Evolutionary conservation across 1,140 invertebrate genomes (phyloP), one percentile per base, ranked within the genome.

Genomic region (Bombus turneri): DNA sequence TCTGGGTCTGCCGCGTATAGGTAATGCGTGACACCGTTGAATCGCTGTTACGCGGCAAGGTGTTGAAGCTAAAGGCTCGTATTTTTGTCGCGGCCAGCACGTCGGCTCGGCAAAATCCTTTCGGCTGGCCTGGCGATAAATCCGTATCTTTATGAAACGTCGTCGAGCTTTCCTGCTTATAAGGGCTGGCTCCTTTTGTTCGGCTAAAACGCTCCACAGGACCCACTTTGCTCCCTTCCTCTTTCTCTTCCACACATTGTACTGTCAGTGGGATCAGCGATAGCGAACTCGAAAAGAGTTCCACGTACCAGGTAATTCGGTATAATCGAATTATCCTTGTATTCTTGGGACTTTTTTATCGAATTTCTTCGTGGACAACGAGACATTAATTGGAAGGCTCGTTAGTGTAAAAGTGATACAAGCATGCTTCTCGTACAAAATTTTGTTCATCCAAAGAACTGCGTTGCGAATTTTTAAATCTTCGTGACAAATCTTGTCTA

Each of bases 91-190:
- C 75, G 74, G 64, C 75, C 83, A 47, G 59, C 79, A 72, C 86
- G 47, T 53, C 47, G 86, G 78, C 79, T 64, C 86, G 80, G 81
- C 76, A 62, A 88, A 71, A 86, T 83, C 90, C 89, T 91, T 90
- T 87, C 82, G 81, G 73, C 41, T 75, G 71, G 75, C 34, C 68
- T 66, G 85, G 78, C 88, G 89, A 92, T 92, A 92, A 93, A 92
- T 92, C 89, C 87, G 88, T 90, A 92, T 92, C 87, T 93, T 93
- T 92, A 93, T 92, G 89, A 90, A 90, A 90, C 89, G 82, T 69
- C 88, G 86, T 90, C 86, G 81, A 85, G 88, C 78, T 90, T 85
- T 80, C 74, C 81, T 85, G 88, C 77, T 86, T 90, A 80, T 85
- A 85, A 83, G 86, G 88, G 79, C 41, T 79, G 77, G 31, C 78